Conservation (phyloP, 1,140 invertebrate genomes). For the Doryteuthis pealeii region DNA sequence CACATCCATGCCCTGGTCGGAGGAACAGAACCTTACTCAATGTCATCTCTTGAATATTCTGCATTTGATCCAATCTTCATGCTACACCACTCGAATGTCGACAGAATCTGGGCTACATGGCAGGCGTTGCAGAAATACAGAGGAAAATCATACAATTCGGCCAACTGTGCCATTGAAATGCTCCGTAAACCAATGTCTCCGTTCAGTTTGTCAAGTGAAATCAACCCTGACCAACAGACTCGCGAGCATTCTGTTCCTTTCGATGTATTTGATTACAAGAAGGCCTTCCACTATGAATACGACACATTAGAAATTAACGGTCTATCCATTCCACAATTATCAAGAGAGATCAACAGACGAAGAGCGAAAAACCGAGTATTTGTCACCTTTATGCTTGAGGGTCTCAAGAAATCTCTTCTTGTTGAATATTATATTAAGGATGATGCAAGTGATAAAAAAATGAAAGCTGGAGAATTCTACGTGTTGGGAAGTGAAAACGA, state of each 20-base stretch:
- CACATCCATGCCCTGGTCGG: constrained; percentile 30
- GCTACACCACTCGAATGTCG: constrained; percentile 32
- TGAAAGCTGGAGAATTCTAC: constrained; percentile 32
- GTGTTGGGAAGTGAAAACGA: constrained; percentile 29
- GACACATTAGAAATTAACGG: constrained; percentile 29
- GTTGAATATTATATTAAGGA: constrained; percentile 12
- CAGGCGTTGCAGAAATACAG: constrained; percentile 31
- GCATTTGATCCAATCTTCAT: constrained; percentile 24
- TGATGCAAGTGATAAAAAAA: background rate
- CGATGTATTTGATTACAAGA: constrained; percentile 24
- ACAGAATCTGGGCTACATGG: constrained; percentile 37
- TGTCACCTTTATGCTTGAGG: constrained; percentile 30
- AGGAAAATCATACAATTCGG: constrained; percentile 27
- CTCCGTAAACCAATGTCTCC: constrained; percentile 21
- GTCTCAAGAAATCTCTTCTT: constrained; percentile 25
- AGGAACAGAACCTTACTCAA: constrained; percentile 26
- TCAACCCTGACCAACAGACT: constrained; percentile 17
- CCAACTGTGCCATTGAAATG: constrained; percentile 28
- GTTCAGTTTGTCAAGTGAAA: constrained; percentile 9
- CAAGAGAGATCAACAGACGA: constrained; percentile 14
- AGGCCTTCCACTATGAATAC: constrained; percentile 28
- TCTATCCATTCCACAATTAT: constrained; percentile 19
- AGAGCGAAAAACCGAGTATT: constrained; percentile 21
- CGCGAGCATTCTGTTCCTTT: constrained; percentile 27
- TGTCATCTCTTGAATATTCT: constrained; percentile 30